Evolutionary conservation across 2,888 invertebrate species (phyloP).

Genomic region (Scaptomyza cyrtandrae): DNA sequence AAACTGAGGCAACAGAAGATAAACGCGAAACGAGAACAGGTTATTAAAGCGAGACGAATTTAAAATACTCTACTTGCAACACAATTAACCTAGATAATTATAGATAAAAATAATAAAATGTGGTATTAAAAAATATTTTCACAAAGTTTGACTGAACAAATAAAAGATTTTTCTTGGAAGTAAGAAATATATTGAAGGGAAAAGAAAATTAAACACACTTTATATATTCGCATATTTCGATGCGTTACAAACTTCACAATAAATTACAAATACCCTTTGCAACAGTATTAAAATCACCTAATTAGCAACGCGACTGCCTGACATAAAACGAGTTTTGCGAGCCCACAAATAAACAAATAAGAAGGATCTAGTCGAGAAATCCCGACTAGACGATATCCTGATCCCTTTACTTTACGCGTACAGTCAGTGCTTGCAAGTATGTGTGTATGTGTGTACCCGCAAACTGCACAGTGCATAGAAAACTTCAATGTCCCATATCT

Average conservation of each 20-base stretch:
- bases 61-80: background rate
- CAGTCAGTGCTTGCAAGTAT: too few species aligned
- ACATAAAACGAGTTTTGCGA: conserved; percentile 51
- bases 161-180: background rate
- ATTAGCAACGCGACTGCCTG: conserved; percentile 42
- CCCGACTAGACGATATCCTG: too few species aligned
- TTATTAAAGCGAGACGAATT: background rate
- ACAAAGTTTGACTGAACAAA: too few species aligned
- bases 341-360: conserved; percentile 38
- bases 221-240: too few species aligned
- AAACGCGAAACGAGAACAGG: background rate
- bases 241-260: background rate
- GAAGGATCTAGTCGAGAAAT: too few species aligned
- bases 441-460: too few species aligned
- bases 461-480: too few species aligned
- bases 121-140: background rate
- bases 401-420: too few species aligned
- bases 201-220: too few species aligned
- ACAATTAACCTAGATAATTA: background rate
- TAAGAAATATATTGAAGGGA: too few species aligned
- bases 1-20: conserved; percentile 2
- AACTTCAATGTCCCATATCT: too few species aligned
- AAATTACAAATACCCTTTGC: background rate
- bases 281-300: conserved; percentile 26
- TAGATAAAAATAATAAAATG: background rate